phyloP scores from a whole-genome alignment of 2,888 invertebrate genomes.

The Laothoe populi region DNA sequence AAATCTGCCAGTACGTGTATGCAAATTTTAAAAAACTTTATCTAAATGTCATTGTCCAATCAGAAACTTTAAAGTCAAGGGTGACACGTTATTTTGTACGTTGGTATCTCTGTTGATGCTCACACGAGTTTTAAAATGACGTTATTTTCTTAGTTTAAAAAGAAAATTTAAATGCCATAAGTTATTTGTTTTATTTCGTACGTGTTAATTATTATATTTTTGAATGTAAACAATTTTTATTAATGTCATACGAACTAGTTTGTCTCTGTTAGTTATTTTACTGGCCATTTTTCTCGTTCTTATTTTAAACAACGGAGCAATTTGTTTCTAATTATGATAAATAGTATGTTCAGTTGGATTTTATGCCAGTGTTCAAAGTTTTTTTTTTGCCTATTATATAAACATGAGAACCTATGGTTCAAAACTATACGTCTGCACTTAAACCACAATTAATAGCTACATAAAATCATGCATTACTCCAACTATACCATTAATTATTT shows the following conservation, averaged over 20 bases:
- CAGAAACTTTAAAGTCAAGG: conserved; percentile 1
- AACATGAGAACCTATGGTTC: background rate
- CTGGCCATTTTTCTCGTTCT: background rate
- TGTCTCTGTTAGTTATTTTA: background rate
- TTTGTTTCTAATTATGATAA: background rate
- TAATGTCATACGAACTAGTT: background rate
- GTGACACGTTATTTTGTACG: background rate
- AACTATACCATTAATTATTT: conserved; percentile 32
- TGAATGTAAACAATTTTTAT: background rate
- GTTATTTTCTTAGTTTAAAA: background rate
- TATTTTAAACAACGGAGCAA: background rate
- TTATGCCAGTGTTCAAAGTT: no score
- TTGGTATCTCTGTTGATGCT: background rate
- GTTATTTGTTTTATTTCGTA: background rate
- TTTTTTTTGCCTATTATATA: background rate
- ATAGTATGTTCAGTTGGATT: no score
- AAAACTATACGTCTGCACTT: no score
- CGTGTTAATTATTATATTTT: conserved; percentile 2
- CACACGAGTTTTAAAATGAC: background rate
- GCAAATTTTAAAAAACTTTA: background rate
- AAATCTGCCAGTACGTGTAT: no score
- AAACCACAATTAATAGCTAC: no score
- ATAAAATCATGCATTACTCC: background rate
- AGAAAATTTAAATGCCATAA: background rate
- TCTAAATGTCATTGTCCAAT: background rate